Base-by-base conservation (phyloP, 2,797 vertebrate genomes). In the Eospalax fontanierii region DNA sequence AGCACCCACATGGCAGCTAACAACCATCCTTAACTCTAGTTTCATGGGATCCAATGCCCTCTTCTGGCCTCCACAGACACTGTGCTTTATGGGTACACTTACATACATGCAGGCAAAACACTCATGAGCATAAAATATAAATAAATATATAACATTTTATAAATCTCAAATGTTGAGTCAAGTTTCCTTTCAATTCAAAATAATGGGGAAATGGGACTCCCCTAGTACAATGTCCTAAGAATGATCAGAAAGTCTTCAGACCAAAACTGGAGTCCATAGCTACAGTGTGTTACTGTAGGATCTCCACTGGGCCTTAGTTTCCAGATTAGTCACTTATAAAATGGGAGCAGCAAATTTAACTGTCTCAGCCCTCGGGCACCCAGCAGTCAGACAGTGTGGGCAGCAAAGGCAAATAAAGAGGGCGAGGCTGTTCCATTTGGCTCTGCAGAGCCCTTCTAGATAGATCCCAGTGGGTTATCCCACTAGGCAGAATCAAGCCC, bases 131-230 rank as follows among this genome's bases (percentile, higher is more conserved):
- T 50, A 6, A 50, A 50, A 50, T 50, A 50, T 6, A 50, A 50
- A 50, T 50, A 50, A 86, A 50, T 59, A 54, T 18, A 59, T 89
- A 87, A 70, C 22, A 68, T 19, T 81, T 50, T 50, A 68, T 70
- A 87, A 78, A 46, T 84, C 87, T 88, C 22, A 35, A 63, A 6
- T 50, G 57, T 35, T 43, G 83, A 82, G 10, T 92, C 30, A 66
- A 61, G n/a, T 26, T 91, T 71, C n/a, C 40, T 96, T 87, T 85
- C 35, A 78, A 66, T 79, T 74, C 66, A 89, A 95, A n/a, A 54
- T 21, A 82, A 80, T 33, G 24, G 59, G 54, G 79, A 87, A 92
- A 82, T 15, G 26, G 11, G 28, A n/a, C 33, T 84, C 19, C 68
- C 61, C 38, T 11, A 88, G 11, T 19, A 28, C 11, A n/a, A 3